Conservation (phyloP, 2,113 vertebrate species). For the Setophaga coronata region DNA sequence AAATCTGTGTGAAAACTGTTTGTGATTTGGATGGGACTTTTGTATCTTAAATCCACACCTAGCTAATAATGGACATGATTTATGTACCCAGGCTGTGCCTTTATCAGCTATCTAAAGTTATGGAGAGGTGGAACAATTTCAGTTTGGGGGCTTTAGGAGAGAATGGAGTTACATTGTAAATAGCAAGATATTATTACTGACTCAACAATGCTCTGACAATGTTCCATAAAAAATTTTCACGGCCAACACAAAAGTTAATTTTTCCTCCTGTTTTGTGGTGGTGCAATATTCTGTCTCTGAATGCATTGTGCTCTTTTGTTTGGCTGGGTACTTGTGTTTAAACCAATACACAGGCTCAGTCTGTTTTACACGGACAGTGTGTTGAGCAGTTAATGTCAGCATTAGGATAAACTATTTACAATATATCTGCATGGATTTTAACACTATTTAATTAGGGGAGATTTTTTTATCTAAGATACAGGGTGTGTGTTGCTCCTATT, state of each 20-base stretch:
- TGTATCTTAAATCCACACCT: neutral
- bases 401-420: neutral
- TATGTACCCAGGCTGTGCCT: neutral
- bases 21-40: neutral
- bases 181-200: neutral
- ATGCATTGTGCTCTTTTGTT: neutral
- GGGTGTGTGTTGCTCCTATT: rapidly evolving
- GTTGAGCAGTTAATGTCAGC: neutral
- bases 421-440: neutral
- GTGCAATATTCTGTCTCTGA: neutral
- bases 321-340: neutral
- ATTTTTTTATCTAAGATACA: neutral
- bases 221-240: neutral
- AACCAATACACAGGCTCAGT: neutral
- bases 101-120: neutral
- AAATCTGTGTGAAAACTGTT: neutral
- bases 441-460: neutral
- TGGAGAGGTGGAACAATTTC: neutral
- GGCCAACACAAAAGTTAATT: neutral
- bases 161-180: neutral
- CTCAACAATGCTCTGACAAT: neutral
- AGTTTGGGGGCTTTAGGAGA: neutral
- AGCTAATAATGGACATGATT: neutral
- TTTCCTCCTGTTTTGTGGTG: neutral
- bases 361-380: neutral